A percentile compares a stretch with the other conserved stretches of the same genome.
Evolutionary conservation across 2,888 invertebrate genomes (phyloP).

Genomic region (Zeuzera pyrina): DNA sequence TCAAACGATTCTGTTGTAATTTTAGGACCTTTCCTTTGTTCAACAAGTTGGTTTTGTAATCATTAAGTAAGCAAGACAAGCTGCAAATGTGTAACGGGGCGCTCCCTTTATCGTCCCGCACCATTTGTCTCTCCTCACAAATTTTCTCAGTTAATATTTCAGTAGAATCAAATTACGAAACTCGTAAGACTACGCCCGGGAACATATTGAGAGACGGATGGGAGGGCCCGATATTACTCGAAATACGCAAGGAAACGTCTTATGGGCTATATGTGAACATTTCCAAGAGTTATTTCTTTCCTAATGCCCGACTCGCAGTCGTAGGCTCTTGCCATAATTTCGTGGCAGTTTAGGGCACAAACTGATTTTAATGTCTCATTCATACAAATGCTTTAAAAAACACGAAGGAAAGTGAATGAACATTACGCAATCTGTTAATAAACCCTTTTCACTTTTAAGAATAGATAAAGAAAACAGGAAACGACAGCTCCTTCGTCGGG

Average conservation of each 20-base stretch:
- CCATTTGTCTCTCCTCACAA: constrained; percentile 40
- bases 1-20: no score
- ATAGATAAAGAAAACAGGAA: constrained; percentile 13
- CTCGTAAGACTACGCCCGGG: constrained; percentile 37
- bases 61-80: constrained; percentile 18
- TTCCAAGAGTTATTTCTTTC: constrained; percentile 45
- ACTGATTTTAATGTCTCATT: constrained; percentile 4
- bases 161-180: constrained; percentile 61
- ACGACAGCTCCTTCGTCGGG: constrained; percentile 5
- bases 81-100: constrained; percentile 20
- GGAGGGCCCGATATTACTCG: constrained; percentile 35
- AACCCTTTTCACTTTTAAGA: background rate
- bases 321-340: constrained; percentile 30
- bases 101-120: constrained; percentile 11
- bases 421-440: background rate
- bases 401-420: background rate
- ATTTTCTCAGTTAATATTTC: constrained; percentile 62
- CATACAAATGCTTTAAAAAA: background rate
- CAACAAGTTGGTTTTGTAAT: constrained; percentile 23
- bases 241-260: constrained; percentile 43
- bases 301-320: constrained; percentile 39
- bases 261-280: constrained; percentile 47
- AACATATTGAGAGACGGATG: constrained; percentile 52
- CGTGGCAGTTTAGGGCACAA: constrained; percentile 21
- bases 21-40: no score